Evolutionary conservation across 2,888 invertebrate genomes (phyloP).

Genomic region (Megastigmus dorsalis): DNA sequence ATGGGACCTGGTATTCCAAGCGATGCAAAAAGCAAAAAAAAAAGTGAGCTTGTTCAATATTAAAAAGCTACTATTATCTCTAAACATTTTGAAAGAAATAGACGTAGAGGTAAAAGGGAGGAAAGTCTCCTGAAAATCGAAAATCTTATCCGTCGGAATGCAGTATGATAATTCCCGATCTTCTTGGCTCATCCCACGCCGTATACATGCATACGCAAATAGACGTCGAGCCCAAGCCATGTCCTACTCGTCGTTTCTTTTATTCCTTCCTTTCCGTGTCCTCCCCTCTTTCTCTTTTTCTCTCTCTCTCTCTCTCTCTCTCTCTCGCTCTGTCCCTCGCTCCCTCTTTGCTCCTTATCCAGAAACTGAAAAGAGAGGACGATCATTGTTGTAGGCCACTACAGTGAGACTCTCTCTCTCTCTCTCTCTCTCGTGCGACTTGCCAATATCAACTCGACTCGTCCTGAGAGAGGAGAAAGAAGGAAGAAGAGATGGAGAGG

Average conservation of each 20-base stretch:
- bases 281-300: not conserved
- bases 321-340: not conserved
- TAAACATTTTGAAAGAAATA: too few species aligned
- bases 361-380: too few species aligned
- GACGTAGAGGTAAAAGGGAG: too few species aligned
- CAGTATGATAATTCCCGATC: not conserved
- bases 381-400: too few species aligned
- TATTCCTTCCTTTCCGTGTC: conserved; percentile 17
- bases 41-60: too few species aligned
- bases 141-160: not conserved
- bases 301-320: conserved; percentile 17
- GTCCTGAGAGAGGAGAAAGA: not conserved
- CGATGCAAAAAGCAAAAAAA: too few species aligned
- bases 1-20: too few species aligned
- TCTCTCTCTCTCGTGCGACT: not conserved
- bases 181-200: not conserved
- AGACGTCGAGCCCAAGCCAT: not conserved
- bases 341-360: too few species aligned
- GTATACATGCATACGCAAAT: not conserved
- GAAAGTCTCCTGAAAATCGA: too few species aligned
- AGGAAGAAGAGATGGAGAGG: not conserved
- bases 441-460: conserved; percentile 12
- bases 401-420: too few species aligned
- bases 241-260: conserved; percentile 14
- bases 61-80: too few species aligned